Percentiles rank a stretch among this genome's conserved stretches.
These are phyloP conservation scores for Dicyrtomina minuta DNA, from an alignment of 2,888 invertebrate genomes.

Conservation along the genomic window DNA sequence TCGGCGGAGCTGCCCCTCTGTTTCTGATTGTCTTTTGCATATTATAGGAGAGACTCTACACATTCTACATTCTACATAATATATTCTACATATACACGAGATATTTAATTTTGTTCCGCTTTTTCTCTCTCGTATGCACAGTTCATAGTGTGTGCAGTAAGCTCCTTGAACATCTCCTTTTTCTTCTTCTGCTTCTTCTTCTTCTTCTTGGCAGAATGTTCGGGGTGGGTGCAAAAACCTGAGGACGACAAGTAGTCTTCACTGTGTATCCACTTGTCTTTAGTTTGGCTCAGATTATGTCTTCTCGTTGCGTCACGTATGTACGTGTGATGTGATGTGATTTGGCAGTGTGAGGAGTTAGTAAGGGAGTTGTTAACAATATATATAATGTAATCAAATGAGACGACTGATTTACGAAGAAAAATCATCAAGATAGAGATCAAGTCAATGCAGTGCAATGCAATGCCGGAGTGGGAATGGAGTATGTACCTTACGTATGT, in stretches of 20 bases:
- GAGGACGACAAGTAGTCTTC: conserved; percentile 39
- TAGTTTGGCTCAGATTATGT: too few species aligned
- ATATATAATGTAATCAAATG: conserved; percentile 16
- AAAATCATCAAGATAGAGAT: conserved; percentile 39
- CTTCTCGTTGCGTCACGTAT: too few species aligned
- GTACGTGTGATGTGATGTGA: too few species aligned
- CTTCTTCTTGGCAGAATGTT: conserved; percentile 19
- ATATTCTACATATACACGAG: too few species aligned
- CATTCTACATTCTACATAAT: too few species aligned
- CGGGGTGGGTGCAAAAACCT: conserved; percentile 40
- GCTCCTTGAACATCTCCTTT: background rate
- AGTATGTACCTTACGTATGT: too few species aligned
- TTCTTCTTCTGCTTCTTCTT: background rate
- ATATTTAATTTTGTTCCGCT: too few species aligned
- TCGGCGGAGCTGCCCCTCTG: background rate
- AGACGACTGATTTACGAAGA: conserved; percentile 39
- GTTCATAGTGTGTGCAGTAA: background rate
- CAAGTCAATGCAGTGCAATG: background rate
- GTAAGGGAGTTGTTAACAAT: conserved; percentile 12
- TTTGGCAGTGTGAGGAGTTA: too few species aligned
- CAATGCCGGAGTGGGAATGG: too few species aligned
- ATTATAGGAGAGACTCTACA: background rate
- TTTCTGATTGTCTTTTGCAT: background rate
- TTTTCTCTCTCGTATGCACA: background rate
- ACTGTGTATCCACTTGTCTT: conserved; percentile 5